Base-by-base conservation (phyloP, 1,140 invertebrate genomes). In the Lordiphosa collinella region DNA sequence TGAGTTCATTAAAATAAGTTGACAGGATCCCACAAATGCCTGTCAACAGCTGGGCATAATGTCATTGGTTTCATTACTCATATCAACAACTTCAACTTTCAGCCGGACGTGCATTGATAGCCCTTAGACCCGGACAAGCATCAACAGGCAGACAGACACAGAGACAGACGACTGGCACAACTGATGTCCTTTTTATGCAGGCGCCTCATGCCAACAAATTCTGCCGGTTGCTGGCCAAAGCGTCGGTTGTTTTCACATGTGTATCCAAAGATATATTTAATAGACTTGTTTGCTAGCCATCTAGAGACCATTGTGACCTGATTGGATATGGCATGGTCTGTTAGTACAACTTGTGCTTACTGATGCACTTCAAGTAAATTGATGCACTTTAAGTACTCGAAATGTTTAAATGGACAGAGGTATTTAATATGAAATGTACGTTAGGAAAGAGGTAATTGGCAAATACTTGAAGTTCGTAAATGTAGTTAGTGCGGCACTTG, bases 301-400 rank as follows among this genome's bases (percentile, higher is more conserved):
- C 32, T 6, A 11, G 48, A 59, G 53, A 41, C 52, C 47, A 67
- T 67, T 61, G 44, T 46, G 34, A 55, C 34, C 55, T 82, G 76
- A 80, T 80, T 80, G 76, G 71, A 74, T 71, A 47, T 57, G 75
- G 82, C 71, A 31, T 62, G 52, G 32, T 40, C 56, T 70, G 65
- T 82, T 82, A 65, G 58, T 56, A 46, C n/a, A n/a, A n/a, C 60
- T 25, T 36, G 25, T 13, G 43, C 44, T 22, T 43, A 40, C 22
- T 5, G 13, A 57, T 52, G 51, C 44, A 13, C 31, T 16, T 46
- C 29, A 47, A 64, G 60, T 44, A 43, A 18, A 16, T 36, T 50
- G 32, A 35, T 34, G 44, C 43, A 38, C 29, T 58, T 46, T 31
- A 22, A 31, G 12, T 25, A 25, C 22, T 25, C 22, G 6, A 25